phyloP scores from a whole-genome alignment of 2,113 vertebrate species.

The Bos javanicus region DNA sequence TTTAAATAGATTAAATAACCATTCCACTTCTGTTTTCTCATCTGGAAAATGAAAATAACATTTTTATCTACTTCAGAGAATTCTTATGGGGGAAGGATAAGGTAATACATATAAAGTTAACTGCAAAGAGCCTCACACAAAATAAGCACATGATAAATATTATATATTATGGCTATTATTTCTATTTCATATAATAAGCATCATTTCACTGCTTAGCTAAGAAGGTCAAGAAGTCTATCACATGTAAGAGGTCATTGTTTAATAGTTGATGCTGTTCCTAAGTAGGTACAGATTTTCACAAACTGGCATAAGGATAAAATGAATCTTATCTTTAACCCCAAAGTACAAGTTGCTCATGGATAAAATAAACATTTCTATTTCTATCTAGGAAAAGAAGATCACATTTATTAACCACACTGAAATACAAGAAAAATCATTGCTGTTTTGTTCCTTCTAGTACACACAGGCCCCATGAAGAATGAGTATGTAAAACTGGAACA shows the following conservation, averaged over 20 bases:
- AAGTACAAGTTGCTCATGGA: neutral
- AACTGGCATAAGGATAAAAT: neutral
- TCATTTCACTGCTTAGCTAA: neutral
- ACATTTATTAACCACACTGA: neutral
- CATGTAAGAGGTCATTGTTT: neutral
- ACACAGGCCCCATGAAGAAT: neutral
- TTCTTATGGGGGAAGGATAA: neutral
- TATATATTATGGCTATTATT: neutral
- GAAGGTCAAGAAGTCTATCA: neutral
- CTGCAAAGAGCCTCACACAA: neutral
- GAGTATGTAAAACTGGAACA: neutral
- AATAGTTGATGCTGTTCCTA: neutral
- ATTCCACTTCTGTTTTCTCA: neutral
- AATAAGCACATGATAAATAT: neutral
- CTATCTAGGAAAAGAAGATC: neutral
- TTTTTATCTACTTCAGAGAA: neutral
- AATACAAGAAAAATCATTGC: neutral
- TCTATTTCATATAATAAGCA: neutral
- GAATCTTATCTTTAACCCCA: neutral
- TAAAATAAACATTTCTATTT: neutral
- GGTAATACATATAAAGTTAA: neutral
- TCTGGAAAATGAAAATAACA: neutral
- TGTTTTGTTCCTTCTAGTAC: neutral
- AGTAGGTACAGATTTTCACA: neutral
- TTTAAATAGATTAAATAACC: neutral